phyloP scores from a whole-genome alignment of 2,797 vertebrate genomes.

The Buphagus erythrorhynchus region DNA sequence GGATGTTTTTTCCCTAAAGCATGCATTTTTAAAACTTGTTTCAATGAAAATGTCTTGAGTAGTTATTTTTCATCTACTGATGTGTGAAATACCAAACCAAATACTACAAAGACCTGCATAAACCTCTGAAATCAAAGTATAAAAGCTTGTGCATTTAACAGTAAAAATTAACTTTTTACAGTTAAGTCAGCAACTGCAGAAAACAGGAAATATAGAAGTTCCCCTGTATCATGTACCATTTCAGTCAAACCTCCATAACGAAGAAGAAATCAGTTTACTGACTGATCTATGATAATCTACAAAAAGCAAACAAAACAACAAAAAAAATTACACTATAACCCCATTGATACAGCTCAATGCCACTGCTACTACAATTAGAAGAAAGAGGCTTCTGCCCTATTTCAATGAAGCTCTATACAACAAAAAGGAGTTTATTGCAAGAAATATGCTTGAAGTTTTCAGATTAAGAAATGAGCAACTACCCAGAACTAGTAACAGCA shows the following conservation, averaged over 20 bases:
- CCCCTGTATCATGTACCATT: not conserved
- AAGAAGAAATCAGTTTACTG: not conserved
- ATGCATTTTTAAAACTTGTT: not conserved
- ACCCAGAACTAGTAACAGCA: not conserved
- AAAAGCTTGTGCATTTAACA: not conserved
- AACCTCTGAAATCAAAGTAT: not conserved
- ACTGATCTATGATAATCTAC: not conserved
- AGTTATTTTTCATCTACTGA: not conserved
- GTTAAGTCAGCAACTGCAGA: not conserved
- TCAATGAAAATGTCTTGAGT: not conserved
- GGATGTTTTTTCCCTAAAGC: not conserved
- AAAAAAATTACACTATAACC: not conserved
- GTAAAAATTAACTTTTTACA: not conserved
- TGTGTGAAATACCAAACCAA: not conserved
- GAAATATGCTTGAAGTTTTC: not conserved
- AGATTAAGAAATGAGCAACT: not conserved
- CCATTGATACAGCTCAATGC: not conserved
- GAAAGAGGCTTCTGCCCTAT: not conserved
- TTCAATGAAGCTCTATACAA: not conserved
- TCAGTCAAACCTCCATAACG: not conserved
- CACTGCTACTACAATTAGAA: not conserved
- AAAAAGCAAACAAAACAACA: not conserved
- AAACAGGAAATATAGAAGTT: not conserved
- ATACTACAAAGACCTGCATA: not conserved
- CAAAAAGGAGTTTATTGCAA: not conserved